Evolutionary conservation across 1,140 invertebrate genomes (phyloP).

Genomic region (Cecropterus lyciades): DNA sequence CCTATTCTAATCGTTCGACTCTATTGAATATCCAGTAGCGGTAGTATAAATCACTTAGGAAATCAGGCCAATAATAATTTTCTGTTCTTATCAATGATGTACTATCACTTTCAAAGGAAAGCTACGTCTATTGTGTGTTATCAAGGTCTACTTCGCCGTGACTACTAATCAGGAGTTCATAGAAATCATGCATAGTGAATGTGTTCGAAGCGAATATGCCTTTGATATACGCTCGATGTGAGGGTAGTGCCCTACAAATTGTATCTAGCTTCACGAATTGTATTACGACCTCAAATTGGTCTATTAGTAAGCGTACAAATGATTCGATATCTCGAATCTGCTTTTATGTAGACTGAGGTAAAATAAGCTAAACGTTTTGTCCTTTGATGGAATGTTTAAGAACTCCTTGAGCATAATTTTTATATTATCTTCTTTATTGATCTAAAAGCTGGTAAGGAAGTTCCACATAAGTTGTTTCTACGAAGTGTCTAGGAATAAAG

Average conservation of each 20-base stretch:
- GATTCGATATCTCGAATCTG: constrained; percentile 4
- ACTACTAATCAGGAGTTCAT: constrained; percentile 42
- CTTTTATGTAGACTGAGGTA: neutral
- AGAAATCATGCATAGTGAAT: constrained; percentile 41
- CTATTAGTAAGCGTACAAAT: neutral
- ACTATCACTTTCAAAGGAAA: constrained; percentile 41
- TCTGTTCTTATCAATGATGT: constrained; percentile 49
- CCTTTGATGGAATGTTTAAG: too few relatives aligned
- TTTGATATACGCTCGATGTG: constrained; percentile 1
- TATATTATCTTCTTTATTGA: too few relatives aligned
- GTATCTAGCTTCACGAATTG: constrained; percentile 1
- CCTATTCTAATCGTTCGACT: constrained; percentile 14
- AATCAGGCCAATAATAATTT: constrained; percentile 57
- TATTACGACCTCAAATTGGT: constrained; percentile 15
- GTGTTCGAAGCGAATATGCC: constrained; percentile 43
- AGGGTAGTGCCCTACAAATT: constrained; percentile 29
- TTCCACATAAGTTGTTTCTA: too few relatives aligned
- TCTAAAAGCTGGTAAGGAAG: too few relatives aligned
- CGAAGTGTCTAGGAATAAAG: too few relatives aligned
- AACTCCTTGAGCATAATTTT: too few relatives aligned
- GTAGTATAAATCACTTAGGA: constrained; percentile 52
- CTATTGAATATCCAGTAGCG: constrained; percentile 50
- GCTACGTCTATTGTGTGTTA: constrained; percentile 43
- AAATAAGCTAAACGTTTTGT: neutral
- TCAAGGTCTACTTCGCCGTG: constrained; percentile 41